A percentile compares a stretch with the other conserved stretches of the same genome.
Conservation (phyloP, 2,888 invertebrate species). For the Cinara cedri region DNA sequence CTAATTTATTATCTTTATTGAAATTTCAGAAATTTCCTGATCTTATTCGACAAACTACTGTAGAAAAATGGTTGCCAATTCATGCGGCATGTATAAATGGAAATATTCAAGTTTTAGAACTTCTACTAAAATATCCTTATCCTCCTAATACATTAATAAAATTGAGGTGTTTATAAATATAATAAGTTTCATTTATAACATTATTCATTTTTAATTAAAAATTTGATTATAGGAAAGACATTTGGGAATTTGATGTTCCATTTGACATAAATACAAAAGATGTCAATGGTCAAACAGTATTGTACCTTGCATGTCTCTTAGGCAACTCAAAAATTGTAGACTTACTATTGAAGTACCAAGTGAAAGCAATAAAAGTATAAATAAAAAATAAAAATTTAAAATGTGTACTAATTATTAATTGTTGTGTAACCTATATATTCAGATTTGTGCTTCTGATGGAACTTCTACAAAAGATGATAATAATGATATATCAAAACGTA, state of each 20-base stretch:
- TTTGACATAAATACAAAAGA: conserved; percentile 92
- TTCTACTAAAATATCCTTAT: conserved; percentile 82
- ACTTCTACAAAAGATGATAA: conserved; percentile 37
- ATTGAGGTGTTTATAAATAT: conserved; percentile 28
- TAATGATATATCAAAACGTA: conserved; percentile 65
- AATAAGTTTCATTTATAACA: conserved; percentile 14
- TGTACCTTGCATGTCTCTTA: conserved; percentile 86
- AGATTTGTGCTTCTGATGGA: conserved; percentile 38
- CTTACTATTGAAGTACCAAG: conserved; percentile 74
- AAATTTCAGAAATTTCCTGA: conserved; percentile 76
- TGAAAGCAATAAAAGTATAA: conserved; percentile 65
- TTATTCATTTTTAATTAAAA: not conserved
- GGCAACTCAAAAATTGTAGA: conserved; percentile 82
- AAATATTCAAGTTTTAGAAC: conserved; percentile 76
- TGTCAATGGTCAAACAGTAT: conserved; percentile 86
- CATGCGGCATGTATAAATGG: conserved; percentile 93
- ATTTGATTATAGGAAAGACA: conserved; percentile 70
- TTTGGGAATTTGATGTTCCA: conserved; percentile 84
- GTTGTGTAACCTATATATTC: not conserved
- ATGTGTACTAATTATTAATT: not conserved
- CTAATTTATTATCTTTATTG: not conserved
- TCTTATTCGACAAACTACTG: conserved; percentile 82
- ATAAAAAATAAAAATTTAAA: not conserved
- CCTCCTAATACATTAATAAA: conserved; percentile 65
- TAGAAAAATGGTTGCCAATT: conserved; percentile 89